Evolutionary conservation across 2,888 invertebrate genomes (phyloP), one percentile per base, ranked within the genome.

Genomic region (Calephelis perditalis): DNA sequence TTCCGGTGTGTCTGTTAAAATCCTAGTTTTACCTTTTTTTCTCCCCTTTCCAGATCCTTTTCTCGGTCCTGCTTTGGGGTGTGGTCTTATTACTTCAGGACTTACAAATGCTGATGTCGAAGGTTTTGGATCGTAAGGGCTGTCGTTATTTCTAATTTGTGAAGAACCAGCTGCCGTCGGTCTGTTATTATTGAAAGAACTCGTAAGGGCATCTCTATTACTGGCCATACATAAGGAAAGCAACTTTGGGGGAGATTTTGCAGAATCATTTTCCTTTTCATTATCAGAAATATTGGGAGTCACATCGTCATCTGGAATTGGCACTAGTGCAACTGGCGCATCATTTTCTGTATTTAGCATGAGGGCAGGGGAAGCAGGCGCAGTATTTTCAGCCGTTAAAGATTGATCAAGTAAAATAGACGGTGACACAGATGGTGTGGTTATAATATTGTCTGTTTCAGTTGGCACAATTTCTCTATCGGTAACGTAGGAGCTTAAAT

Each of bases 1-100:
- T 65, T 69, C 69, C 2, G 70, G 69, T 56, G 66, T 69, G 56
- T 70, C 70, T 12, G 70, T 71, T 44, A 71, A 55, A 58, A 70
- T 67, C 58, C 56, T 67, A 26, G 68, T 65, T 26, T 52, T 15
- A 35, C 67, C 68, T 65, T 44, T 68, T 68, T 63, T 70, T 70
- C 66, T 60, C 9, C 64, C 65, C 52, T 64, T 70, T 52, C 52
- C 57, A 46, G 54, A 49, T 52, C 36, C 15, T 56, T 60, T 60
- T 56, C 56, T 56, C 3, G 60, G 56, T 56, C 60, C 60, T 35
- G 60, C 56, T 56, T 60, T 60, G 5, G 60, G 60, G 49, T 56
- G 47, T 56, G 60, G 60, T 60, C 63, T 65, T 55, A 70, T 65
- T 56, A 65, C 56, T 57, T 68, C 69, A 36, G 65, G 69, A 46